Base-by-base conservation (phyloP, 2,113 vertebrate genomes). In the Amazona guildingii region DNA sequence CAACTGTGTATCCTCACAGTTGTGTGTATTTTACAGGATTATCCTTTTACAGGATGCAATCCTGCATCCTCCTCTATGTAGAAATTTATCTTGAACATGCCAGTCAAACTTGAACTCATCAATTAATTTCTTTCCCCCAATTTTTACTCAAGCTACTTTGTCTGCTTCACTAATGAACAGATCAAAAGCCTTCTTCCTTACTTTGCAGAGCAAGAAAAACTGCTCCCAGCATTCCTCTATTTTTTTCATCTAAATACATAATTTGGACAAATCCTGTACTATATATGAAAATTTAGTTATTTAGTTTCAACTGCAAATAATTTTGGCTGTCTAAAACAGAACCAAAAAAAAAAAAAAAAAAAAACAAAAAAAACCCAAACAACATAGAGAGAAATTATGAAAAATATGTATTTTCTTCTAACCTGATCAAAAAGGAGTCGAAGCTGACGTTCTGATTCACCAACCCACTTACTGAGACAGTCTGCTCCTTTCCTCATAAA, bases 401-500 rank as follows among this genome's bases (percentile, higher is more conserved):
- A 90, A 90, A 82, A 21, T 18, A 95, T 0, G 2, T 33, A 69
- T 83, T 94, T 92, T 92, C 28, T 77, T 95, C 98, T 98, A 96
- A 99, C 99, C 99, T 99, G 99, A 97, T 99, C 99, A 97, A 99
- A 99, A 92, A 99, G 99, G 85, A 99, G 98, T 94, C 99, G 98
- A 91, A 99, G 98, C 96, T 99, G 99, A 64, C 99, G 98, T 98
- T 99, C 99, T 29, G 99, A 99, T 97, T 99, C 99, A 49, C 99
- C 99, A 64, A 99, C 99, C 99, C 99, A 99, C 96, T 99, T 99
- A 98, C 99, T 99, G 96, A 99, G 98, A 98, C 99, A 99, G 98
- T 99, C 99, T 10, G 99, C 99, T 97, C 99, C 99, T 98, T 99
- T 99, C 96, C 99, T 98, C 99, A 99, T 99, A 96, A 99, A 99